Evolutionary conservation across 2,888 invertebrate genomes (phyloP).

Genomic region (Cantharis flavilabris): DNA sequence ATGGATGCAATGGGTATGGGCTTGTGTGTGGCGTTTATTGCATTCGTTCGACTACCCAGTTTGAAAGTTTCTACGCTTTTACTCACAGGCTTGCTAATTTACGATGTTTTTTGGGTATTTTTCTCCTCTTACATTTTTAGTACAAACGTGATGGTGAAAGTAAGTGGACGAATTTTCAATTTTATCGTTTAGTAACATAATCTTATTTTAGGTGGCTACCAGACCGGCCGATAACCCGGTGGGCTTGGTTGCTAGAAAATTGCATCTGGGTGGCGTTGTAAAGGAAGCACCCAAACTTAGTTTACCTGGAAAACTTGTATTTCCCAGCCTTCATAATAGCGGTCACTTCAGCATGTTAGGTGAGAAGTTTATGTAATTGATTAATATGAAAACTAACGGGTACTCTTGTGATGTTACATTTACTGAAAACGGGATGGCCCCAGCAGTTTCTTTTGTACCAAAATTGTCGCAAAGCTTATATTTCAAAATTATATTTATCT

Average conservation of each 20-base stretch:
- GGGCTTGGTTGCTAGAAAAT: slow-evolving; percentile 88
- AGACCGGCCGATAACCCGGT: slow-evolving; percentile 91
- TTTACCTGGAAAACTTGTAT: slow-evolving; percentile 94
- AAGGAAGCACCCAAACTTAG: slow-evolving; percentile 94
- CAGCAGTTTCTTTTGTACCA: too few relatives aligned
- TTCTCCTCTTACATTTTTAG: slow-evolving; percentile 98
- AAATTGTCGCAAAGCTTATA: too few relatives aligned
- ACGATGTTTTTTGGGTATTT: slow-evolving; percentile 99
- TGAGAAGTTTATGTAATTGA: slow-evolving; percentile 16
- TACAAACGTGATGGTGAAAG: slow-evolving; percentile 97
- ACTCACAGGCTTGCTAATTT: slow-evolving; percentile 89
- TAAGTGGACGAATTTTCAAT: slow-evolving; percentile 23
- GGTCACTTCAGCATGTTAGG: slow-evolving; percentile 97
- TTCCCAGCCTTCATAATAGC: slow-evolving; percentile 94
- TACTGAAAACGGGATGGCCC: too few relatives aligned
- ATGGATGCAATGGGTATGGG: slow-evolving; percentile 99
- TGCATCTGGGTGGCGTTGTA: slow-evolving; percentile 88
- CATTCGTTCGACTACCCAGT: slow-evolving; percentile 93
- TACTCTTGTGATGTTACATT: too few relatives aligned
- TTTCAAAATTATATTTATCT: too few relatives aligned
- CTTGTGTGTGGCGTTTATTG: slow-evolving; percentile 96
- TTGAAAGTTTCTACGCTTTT: slow-evolving; percentile 94
- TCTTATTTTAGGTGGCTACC: slow-evolving; percentile 66
- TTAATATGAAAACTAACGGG: too few relatives aligned
- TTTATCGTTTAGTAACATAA: neutral